phyloP scores from a whole-genome alignment of 2,113 vertebrate species.

The Lonchura striata region DNA sequence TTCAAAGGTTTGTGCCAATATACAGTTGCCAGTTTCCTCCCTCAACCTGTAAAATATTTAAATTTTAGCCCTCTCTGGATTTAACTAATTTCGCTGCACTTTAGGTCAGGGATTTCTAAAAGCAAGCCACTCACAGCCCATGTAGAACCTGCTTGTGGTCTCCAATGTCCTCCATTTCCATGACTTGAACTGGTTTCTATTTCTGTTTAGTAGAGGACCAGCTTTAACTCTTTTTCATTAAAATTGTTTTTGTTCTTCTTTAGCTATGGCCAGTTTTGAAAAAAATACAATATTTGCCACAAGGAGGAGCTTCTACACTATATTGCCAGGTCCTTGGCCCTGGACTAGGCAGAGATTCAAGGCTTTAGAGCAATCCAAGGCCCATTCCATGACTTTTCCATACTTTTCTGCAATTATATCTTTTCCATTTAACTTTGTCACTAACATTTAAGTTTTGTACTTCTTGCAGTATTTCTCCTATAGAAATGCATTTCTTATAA shows the following conservation, averaged over 20 bases:
- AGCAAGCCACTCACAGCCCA: fast-evolving
- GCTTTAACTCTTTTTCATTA: neutral
- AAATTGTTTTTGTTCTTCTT: neutral
- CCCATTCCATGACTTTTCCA: neutral
- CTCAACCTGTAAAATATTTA: neutral
- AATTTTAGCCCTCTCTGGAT: neutral
- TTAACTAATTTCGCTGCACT: neutral
- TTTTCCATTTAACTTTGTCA: neutral
- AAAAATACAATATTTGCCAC: neutral
- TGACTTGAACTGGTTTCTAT: neutral
- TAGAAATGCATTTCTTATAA: neutral
- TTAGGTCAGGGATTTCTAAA: neutral
- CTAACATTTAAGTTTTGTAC: neutral
- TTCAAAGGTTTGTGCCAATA: neutral
- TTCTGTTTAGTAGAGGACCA: neutral
- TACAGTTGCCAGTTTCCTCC: neutral
- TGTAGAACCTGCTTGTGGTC: neutral
- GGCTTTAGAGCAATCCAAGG: neutral
- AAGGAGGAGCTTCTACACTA: neutral
- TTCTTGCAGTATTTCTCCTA: neutral
- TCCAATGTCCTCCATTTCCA: neutral
- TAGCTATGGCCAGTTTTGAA: neutral
- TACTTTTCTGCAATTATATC: neutral
- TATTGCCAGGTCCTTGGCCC: neutral
- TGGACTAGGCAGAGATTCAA: neutral